Percentiles rank a stretch among this genome's conserved stretches.
Evolutionary conservation across 2,888 invertebrate genomes (phyloP).

Genomic region (Scaptodrosophila latifasciaeformis): DNA sequence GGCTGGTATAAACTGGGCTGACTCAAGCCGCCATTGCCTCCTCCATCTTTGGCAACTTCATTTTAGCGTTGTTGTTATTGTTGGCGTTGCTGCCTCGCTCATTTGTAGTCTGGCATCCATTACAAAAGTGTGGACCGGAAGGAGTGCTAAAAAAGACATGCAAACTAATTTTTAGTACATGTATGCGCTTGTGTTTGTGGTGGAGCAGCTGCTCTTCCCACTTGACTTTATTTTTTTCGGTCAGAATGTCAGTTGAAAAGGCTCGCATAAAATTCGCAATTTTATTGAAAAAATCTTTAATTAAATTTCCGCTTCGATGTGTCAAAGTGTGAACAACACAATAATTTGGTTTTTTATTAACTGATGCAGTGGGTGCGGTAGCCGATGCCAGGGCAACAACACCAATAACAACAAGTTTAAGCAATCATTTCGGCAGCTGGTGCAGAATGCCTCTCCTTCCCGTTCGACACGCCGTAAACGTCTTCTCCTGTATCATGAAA

Average conservation of each 20-base stretch:
- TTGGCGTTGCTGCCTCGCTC: slow-evolving; percentile 20
- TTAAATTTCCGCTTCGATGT: slow-evolving; percentile 70
- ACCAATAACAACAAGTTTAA: slow-evolving; percentile 15
- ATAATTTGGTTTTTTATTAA: slow-evolving; percentile 67
- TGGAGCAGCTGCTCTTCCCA: too few species aligned
- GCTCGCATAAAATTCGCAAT: slow-evolving; percentile 40
- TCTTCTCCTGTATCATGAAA: slow-evolving; percentile 38
- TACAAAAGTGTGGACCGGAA: slow-evolving; percentile 26
- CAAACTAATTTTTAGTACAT: slow-evolving; percentile 57
- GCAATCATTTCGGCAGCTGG: slow-evolving; percentile 61
- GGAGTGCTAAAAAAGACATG: slow-evolving; percentile 29
- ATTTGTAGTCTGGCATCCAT: slow-evolving; percentile 56
- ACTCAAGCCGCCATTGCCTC: background rate
- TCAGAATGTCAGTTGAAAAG: background rate
- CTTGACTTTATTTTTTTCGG: too few species aligned
- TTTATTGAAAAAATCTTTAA: slow-evolving; percentile 63
- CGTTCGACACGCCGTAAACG: background rate
- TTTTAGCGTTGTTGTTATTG: background rate
- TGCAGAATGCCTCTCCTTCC: too few species aligned
- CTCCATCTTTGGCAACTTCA: slow-evolving; percentile 3
- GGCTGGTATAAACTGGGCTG: too few species aligned
- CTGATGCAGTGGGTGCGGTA: slow-evolving; percentile 42
- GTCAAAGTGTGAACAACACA: slow-evolving; percentile 71
- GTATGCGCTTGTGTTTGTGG: background rate
- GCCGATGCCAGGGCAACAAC: slow-evolving; percentile 14